Evolutionary conservation across 2,113 vertebrate genomes (phyloP).

Genomic region (Verasper variegatus): DNA sequence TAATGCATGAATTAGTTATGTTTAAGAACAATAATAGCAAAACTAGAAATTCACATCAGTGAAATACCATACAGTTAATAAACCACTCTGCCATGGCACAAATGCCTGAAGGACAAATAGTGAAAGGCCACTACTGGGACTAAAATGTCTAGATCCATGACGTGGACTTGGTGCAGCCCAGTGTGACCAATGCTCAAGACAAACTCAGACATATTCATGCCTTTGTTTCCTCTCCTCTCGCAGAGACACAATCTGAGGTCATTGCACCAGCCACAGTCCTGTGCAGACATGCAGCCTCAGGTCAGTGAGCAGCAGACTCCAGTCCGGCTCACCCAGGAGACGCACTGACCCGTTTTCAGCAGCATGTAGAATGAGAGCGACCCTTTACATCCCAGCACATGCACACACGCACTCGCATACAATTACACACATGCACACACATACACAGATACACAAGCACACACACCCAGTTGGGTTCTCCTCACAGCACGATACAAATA

Average conservation of each 20-base stretch:
- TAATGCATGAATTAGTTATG: slow-evolving; percentile 15
- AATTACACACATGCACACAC: not conserved
- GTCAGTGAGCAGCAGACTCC: slow-evolving; percentile 67
- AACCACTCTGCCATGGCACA: not conserved
- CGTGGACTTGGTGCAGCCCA: slow-evolving; percentile 20
- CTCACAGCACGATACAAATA: slow-evolving; percentile 58
- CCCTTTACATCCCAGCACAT: slow-evolving; percentile 29
- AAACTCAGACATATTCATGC: not conserved
- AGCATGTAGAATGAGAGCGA: slow-evolving; percentile 38
- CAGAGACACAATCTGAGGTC: slow-evolving; percentile 31
- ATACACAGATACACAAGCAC: slow-evolving; percentile 23
- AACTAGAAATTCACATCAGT: slow-evolving; percentile 6
- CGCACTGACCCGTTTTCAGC: slow-evolving; percentile 66
- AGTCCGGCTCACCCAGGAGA: slow-evolving; percentile 62
- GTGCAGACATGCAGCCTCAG: slow-evolving; percentile 54
- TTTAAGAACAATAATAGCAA: slow-evolving; percentile 5
- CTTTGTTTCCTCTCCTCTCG: no score
- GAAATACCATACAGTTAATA: not conserved
- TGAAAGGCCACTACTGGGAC: not conserved
- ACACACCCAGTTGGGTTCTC: slow-evolving; percentile 22
- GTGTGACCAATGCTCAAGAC: slow-evolving; percentile 33
- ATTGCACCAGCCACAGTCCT: slow-evolving; percentile 44
- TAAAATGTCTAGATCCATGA: slow-evolving; percentile 21
- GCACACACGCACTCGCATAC: not conserved
- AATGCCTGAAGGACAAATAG: slow-evolving; percentile 7